A percentile compares a stretch with the other conserved stretches of the same genome.
Conservation (phyloP, 2,888 invertebrate species). For the Diadegma fenestrale region DNA sequence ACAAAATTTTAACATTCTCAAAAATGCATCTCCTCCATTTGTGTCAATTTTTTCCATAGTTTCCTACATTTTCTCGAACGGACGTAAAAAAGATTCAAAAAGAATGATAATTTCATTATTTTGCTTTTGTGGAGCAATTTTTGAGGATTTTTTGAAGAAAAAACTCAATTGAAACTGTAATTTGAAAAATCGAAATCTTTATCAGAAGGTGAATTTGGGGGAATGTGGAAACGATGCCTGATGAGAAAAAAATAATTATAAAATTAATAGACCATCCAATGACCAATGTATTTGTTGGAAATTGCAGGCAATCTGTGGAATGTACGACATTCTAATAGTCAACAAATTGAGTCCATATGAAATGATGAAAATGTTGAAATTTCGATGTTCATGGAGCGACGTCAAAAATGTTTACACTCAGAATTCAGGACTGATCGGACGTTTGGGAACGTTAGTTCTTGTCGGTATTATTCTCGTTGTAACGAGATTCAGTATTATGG, state of each 20-base stretch:
- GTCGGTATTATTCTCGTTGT: conserved; percentile 87
- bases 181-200: no score
- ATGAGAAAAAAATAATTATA: no score
- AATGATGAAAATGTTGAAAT: conserved; percentile 67
- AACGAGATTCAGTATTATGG: conserved; percentile 92
- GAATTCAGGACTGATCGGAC: conserved; percentile 81
- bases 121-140: no score
- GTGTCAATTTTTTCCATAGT: not conserved
- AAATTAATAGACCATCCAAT: not conserved
- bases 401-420: conserved; percentile 76
- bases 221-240: no score
- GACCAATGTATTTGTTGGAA: conserved; percentile 14
- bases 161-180: no score
- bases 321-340: conserved; percentile 89
- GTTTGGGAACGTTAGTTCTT: conserved; percentile 86
- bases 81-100: not conserved
- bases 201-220: no score
- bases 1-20: not conserved
- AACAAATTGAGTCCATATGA: conserved; percentile 81
- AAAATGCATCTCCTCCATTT: not conserved
- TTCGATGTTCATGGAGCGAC: conserved; percentile 71
- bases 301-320: conserved; percentile 87
- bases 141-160: no score
- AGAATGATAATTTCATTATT: no score
- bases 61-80: not conserved